Conservation (phyloP, 2,113 vertebrate genomes). For the Nibea albiflora region DNA sequence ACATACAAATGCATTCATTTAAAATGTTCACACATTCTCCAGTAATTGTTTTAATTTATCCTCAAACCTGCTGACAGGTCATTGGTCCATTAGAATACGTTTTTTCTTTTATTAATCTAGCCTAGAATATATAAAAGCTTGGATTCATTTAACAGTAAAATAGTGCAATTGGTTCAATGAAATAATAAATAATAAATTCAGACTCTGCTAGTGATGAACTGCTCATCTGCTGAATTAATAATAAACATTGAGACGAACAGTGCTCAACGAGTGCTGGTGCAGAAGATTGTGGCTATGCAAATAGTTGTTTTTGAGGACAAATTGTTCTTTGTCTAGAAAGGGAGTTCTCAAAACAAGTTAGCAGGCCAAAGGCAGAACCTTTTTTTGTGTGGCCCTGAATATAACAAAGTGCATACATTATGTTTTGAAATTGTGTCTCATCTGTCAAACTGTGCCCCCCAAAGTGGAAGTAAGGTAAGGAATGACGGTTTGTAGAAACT, state of each 20-base stretch:
- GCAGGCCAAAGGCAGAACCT: no score
- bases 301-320: constrained; percentile 18
- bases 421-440: no score
- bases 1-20: neutral
- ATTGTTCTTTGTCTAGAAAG: neutral
- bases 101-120: neutral
- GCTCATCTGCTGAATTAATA: constrained; percentile 20
- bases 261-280: neutral
- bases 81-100: neutral
- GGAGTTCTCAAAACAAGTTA: no score
- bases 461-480: no score
- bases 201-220: constrained; percentile 9
- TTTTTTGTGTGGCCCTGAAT: no score
- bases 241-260: constrained; percentile 9
- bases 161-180: no score
- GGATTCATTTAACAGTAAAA: neutral
- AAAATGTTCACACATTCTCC: neutral
- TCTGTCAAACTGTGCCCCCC: no score
- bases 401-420: no score
- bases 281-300: neutral
- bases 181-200: neutral
- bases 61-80: neutral
- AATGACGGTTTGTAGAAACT: no score
- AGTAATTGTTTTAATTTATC: neutral
- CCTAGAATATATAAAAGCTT: neutral